phyloP scores from a whole-genome alignment of 2,113 vertebrate species.

The Mirounga angustirostris region DNA sequence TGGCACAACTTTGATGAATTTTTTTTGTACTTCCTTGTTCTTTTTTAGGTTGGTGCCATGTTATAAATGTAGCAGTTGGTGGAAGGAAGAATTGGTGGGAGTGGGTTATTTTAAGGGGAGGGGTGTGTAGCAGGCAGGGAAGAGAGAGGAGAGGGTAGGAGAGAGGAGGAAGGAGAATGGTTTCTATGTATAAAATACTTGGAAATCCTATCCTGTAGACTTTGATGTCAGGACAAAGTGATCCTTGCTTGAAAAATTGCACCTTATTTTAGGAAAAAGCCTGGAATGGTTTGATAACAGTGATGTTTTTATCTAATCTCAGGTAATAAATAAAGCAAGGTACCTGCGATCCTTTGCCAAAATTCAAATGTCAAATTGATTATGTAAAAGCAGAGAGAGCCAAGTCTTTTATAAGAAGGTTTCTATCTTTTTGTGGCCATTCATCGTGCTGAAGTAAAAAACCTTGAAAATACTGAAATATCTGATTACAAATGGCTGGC shows the following conservation, averaged over 20 bases:
- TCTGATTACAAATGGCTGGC: background rate
- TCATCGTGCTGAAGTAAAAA: conserved; percentile 36
- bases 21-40: background rate
- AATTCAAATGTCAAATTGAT: conserved; percentile 76
- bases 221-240: conserved; percentile 40
- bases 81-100: conserved; percentile 39
- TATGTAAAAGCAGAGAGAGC: conserved; percentile 70
- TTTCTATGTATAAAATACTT: background rate
- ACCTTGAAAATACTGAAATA: conserved; percentile 8
- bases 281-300: conserved; percentile 63
- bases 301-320: conserved; percentile 74
- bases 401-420: conserved; percentile 38
- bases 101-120: conserved; percentile 49
- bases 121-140: background rate
- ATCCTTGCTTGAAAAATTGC: conserved; percentile 51
- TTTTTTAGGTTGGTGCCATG: background rate
- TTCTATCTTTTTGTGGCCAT: conserved; percentile 42
- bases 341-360: conserved; percentile 65
- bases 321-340: conserved; percentile 76
- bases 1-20: background rate
- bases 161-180: background rate
- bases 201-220: background rate
- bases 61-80: background rate
- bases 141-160: background rate
- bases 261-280: conserved; percentile 55